These are phyloP conservation scores for Apis dorsata DNA, from an alignment of 1,140 invertebrate genomes.

Conservation along the genomic window DNA sequence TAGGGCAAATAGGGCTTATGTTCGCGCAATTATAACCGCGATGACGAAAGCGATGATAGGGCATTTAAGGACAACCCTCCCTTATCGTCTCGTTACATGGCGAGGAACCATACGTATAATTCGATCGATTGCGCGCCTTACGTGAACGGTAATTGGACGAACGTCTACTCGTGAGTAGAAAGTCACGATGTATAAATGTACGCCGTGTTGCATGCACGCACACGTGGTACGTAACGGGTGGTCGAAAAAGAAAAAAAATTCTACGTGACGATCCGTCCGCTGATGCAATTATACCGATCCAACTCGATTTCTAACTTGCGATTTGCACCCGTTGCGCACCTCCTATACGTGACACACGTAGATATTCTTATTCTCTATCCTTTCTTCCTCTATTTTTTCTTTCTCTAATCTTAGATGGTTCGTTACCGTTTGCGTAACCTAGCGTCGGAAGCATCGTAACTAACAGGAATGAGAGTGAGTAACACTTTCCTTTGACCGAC, in stretches of 20 bases:
- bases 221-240: constrained; percentile 49
- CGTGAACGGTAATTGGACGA: constrained; percentile 14
- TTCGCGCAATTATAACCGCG: not conserved
- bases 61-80: not conserved
- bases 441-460: not conserved
- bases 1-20: too few species aligned
- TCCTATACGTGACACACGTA: not conserved
- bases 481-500: not conserved
- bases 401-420: not conserved
- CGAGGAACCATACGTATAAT: constrained; percentile 19
- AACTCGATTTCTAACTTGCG: constrained; percentile 5
- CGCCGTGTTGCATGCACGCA: constrained; percentile 38
- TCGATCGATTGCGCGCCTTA: constrained; percentile 32
- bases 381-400: not conserved
- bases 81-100: constrained; percentile 31
- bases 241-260: constrained; percentile 37
- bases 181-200: constrained; percentile 52
- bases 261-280: constrained; percentile 39
- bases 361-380: not conserved
- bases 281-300: constrained; percentile 18
- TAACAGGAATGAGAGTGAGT: not conserved
- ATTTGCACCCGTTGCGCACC: not conserved
- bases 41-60: not conserved
- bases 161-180: constrained; percentile 25
- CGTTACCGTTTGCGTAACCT: not conserved